Percentiles rank a stretch among this genome's conserved stretches.
Conservation (phyloP, 2,797 vertebrate genomes). For the Sparidentex hasta region DNA sequence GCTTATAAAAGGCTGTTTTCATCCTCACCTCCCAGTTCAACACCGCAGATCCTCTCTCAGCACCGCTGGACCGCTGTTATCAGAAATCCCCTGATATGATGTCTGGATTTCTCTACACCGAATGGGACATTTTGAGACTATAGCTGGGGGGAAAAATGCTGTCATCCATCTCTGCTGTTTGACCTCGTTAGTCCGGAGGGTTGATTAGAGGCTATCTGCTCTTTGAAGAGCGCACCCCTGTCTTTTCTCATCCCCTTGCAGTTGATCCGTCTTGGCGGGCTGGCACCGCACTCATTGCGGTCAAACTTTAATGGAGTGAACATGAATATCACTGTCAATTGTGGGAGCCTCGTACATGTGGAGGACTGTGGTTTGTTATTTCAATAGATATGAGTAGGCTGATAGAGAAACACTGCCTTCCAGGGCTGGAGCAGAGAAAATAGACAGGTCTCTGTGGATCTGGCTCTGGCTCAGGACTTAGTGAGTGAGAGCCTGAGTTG, state of each 20-base stretch:
- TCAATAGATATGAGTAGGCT: slow-evolving; percentile 77
- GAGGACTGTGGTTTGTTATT: slow-evolving; percentile 81
- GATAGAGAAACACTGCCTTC: slow-evolving; percentile 77
- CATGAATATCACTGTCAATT: slow-evolving; percentile 78
- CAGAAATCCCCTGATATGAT: slow-evolving; percentile 88
- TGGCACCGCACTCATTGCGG: slow-evolving; percentile 76
- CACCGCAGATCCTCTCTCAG: slow-evolving; percentile 87
- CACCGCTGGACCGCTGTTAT: slow-evolving; percentile 89
- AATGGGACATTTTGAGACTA: slow-evolving; percentile 85
- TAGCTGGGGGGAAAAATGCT: slow-evolving; percentile 81
- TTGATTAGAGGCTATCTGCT: slow-evolving; percentile 77
- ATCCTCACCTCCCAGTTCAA: slow-evolving; percentile 89
- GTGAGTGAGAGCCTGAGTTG: slow-evolving; percentile 73
- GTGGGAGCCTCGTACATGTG: slow-evolving; percentile 67
- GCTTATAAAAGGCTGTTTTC: slow-evolving; percentile 92
- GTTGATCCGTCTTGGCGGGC: slow-evolving; percentile 81
- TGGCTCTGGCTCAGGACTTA: slow-evolving; percentile 68
- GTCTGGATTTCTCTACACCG: slow-evolving; percentile 91
- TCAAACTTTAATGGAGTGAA: slow-evolving; percentile 81
- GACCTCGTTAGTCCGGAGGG: slow-evolving; percentile 78
- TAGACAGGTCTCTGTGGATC: slow-evolving; percentile 79
- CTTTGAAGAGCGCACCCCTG: slow-evolving; percentile 79
- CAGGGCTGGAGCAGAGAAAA: slow-evolving; percentile 76
- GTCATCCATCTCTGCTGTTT: slow-evolving; percentile 80
- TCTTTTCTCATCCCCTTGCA: slow-evolving; percentile 73